Evolutionary conservation across 1,140 invertebrate genomes (phyloP), one percentile per base, ranked within the genome.

Genomic region (Zelostemma sp.): DNA sequence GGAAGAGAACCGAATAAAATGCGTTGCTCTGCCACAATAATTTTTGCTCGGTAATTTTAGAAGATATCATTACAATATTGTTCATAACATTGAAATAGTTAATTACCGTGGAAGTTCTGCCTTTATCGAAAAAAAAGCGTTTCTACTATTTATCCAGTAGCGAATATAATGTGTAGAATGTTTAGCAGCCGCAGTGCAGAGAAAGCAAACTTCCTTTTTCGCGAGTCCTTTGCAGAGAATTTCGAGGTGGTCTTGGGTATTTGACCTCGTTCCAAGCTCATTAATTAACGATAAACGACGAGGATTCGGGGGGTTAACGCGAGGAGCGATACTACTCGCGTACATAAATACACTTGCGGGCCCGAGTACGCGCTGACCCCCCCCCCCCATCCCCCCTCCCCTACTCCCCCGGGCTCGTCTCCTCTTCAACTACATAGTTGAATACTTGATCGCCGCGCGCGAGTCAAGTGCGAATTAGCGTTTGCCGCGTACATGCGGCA

Each of bases 271-370:
- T 57, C 31, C 46, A 45, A 46, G 41, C 35, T 55, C 62, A 70
- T 70, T 70, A 73, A 70, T 70, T 67, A 70, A 73, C 54, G 58
- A 70, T 70, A 59, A 72, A 68, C 55, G 46, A 33, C 47, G 53
- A 64, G 48, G 28, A 63, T 49, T 35, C 28, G 28, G 14, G 35
- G 4, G 12, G n/a, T 19, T 11, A n/a, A 35, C 19, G 17, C 15
- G 15, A 16, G 15, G 3, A 6, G 17, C 19, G 19, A 50, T 49
- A 41, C 56, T 46, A 63, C 47, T 12, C 25, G 14, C n/a, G 19
- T 28, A 25, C 38, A 33, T 28, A n/a, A n/a, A 40, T 14, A 25
- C 28, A 31, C 11, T 14, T 15, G 14, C 14, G 15, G 14, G 8
- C 1, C 35, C 3, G 12, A 14, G 14, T 15, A 41, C 40, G 15